These are phyloP conservation scores for Lepilemur septentrionalis DNA, from an alignment of 2,797 vertebrate species.

Conservation along the genomic window DNA sequence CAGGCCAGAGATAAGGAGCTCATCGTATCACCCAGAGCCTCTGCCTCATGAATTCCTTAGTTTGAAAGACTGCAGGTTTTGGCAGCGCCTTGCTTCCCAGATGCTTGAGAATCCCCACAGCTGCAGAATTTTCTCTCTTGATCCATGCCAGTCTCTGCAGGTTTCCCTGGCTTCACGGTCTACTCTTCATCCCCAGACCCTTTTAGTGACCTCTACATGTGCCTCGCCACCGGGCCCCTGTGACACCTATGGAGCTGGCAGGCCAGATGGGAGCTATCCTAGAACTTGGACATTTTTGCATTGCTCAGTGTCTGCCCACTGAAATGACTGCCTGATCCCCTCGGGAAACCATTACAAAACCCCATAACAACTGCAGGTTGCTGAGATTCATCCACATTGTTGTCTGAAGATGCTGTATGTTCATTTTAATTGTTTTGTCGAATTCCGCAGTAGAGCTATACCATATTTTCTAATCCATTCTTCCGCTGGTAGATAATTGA, in stretches of 20 bases:
- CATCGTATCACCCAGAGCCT: not conserved
- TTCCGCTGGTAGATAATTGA: not conserved
- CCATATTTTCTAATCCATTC: not conserved
- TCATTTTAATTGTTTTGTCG: not conserved
- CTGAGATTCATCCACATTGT: not conserved
- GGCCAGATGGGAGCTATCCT: not conserved
- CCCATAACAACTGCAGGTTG: not conserved
- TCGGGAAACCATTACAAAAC: not conserved
- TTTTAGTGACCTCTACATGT: not conserved
- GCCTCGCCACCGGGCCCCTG: not conserved
- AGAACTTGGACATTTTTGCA: not conserved
- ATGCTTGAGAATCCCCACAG: not conserved
- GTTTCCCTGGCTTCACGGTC: not conserved
- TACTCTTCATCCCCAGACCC: not conserved
- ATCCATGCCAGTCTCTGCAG: not conserved
- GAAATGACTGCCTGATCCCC: not conserved
- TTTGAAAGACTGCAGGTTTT: not conserved
- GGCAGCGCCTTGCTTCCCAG: no score
- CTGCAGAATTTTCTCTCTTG: not conserved
- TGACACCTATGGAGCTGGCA: not conserved
- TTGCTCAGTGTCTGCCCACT: not conserved
- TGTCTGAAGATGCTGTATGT: not conserved
- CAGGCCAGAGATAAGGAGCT: not conserved
- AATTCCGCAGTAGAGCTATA: not conserved
- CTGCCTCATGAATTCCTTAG: not conserved